Conservation (phyloP, 2,888 invertebrate genomes). For the Tetrapedia diversipes region DNA sequence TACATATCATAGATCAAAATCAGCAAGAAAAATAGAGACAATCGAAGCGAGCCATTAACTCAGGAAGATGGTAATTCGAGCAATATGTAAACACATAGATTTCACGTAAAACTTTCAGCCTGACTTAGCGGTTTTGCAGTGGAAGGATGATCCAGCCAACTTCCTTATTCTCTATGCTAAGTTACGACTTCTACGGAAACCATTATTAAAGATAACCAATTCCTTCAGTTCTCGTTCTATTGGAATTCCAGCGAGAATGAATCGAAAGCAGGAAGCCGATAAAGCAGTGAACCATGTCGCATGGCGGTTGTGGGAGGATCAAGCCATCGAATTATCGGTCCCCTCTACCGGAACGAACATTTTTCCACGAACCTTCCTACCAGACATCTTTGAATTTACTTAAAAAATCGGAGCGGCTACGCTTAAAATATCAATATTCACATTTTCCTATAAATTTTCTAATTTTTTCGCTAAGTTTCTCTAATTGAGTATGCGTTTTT, state of each 20-base stretch:
- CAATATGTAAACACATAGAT: conserved; percentile 60
- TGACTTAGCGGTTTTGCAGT: conserved; percentile 4
- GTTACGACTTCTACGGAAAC: conserved; percentile 42
- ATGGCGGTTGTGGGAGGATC: conserved; percentile 42
- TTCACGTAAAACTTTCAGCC: conserved; percentile 27
- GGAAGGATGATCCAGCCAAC: conserved; percentile 19
- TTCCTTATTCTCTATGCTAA: conserved; percentile 46
- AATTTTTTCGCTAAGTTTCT: neutral
- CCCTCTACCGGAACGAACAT: conserved; percentile 41
- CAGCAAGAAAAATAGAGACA: neutral
- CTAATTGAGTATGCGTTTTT: neutral
- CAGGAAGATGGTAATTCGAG: conserved; percentile 50
- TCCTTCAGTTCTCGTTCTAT: conserved; percentile 40
- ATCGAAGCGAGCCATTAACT: neutral
- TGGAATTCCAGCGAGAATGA: conserved; percentile 42
- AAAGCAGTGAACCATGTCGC: conserved; percentile 56
- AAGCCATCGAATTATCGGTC: conserved; percentile 52
- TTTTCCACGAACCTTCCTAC: conserved; percentile 24
- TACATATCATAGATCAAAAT: too few relatives aligned
- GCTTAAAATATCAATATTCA: conserved; percentile 1
- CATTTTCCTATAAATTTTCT: neutral
- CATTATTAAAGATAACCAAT: conserved; percentile 60
- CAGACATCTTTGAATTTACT: conserved; percentile 19
- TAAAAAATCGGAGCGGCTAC: neutral
- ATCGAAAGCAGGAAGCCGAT: conserved; percentile 55